phyloP scores from a whole-genome alignment of 2,797 vertebrate genomes.

The Micrastur ruficollis region DNA sequence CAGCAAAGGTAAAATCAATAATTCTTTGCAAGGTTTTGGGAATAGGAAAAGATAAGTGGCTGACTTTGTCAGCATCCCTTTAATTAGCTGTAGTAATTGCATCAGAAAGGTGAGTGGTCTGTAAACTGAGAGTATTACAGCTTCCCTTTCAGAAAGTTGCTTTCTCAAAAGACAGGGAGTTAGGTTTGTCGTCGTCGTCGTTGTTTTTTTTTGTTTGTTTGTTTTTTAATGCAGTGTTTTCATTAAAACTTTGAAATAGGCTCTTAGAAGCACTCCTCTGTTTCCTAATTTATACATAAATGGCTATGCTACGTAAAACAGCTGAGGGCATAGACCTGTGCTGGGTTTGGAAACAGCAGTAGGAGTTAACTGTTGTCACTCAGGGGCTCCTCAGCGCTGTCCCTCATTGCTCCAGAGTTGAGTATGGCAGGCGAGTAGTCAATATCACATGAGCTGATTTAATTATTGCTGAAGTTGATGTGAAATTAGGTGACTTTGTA shows the following conservation, averaged over 20 bases:
- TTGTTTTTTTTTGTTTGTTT: neutral
- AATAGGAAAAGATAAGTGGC: neutral
- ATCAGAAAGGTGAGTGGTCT: neutral
- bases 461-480: neutral
- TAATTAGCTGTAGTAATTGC: neutral
- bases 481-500: neutral
- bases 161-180: neutral
- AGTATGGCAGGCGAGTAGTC: neutral
- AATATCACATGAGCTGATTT: neutral
- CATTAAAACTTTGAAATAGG: neutral
- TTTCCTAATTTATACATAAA: neutral
- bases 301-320: accelerated
- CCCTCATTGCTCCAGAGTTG: neutral
- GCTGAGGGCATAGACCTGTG: neutral
- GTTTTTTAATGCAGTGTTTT: neutral
- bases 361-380: neutral
- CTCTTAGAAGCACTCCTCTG: neutral
- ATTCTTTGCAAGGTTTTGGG: neutral
- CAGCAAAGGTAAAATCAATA: neutral
- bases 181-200: neutral
- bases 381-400: neutral
- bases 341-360: neutral
- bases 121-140: neutral
- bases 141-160: neutral
- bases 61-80: neutral